A percentile compares a stretch with the other conserved stretches of the same genome.
Evolutionary conservation across 2,797 vertebrate species (phyloP).

Genomic region (Heteromormyrus szaboi): DNA sequence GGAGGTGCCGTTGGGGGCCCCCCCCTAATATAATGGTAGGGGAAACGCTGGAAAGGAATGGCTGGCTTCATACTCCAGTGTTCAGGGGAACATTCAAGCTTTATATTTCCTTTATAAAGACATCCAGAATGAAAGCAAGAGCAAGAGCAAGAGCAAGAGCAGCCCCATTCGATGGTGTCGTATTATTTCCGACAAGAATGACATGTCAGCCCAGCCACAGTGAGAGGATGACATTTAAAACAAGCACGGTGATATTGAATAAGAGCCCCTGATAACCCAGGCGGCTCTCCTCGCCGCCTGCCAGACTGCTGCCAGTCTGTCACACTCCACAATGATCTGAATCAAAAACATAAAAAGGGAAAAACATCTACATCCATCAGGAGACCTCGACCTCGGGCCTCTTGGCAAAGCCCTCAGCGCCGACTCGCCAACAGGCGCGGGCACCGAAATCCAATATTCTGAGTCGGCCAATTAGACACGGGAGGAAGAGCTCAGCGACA

Average conservation of each 20-base stretch:
- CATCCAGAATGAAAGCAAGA: neutral
- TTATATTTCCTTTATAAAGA: neutral
- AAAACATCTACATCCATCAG: neutral
- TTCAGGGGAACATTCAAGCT: neutral
- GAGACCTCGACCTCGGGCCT: neutral
- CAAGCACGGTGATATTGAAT: constrained; percentile 8
- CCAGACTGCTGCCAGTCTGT: constrained; percentile 15
- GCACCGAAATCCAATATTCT: neutral
- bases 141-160: neutral
- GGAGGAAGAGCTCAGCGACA: neutral
- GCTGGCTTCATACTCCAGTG: neutral
- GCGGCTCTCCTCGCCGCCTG: neutral
- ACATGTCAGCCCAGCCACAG: neutral
- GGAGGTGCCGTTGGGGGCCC: neutral
- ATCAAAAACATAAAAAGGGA: neutral
- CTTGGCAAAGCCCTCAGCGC: neutral
- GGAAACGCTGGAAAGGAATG: neutral
- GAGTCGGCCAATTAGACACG: neutral
- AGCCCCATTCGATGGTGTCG: neutral
- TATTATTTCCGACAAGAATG: constrained; percentile 2
- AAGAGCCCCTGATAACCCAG: neutral
- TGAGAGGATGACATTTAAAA: constrained; percentile 18
- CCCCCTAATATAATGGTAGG: too few relatives aligned
- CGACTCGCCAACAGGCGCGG: neutral
- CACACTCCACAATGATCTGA: neutral